Base-by-base conservation (phyloP, 2,888 invertebrate genomes). In the Silvanus unidentatus region DNA sequence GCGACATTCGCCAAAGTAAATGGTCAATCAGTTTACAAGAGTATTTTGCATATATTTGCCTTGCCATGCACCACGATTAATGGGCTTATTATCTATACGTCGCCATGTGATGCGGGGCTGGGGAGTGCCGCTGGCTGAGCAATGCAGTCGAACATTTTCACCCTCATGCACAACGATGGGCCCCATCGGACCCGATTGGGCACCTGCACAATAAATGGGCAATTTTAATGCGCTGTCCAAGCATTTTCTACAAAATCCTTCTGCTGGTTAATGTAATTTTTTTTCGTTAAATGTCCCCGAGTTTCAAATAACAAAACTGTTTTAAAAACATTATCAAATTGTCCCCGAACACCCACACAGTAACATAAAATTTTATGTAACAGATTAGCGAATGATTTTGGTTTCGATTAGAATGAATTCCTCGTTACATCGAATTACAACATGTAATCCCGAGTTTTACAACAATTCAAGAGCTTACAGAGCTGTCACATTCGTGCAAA, bases 71-170 rank as follows among this genome's bases (percentile, higher is more conserved):
- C 84, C 82, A 44, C 79, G 69, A 44, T 77, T 76, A 51, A 86
- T 84, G 12, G 80, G 75, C 30, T 74, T 73, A 36, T 74, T 84
- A 66, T 83, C 82, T 36, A 76, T 73, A 58, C 80, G 77, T 42
- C 78, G 75, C 93, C 93, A 94, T 57, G 86, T 86, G 27, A 92
- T 81, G 8, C 77, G 73, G 0, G 94, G 92, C 40, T 74, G 74
- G 0, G 93, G 93, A 32, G 78, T 77, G 2, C 93, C 93, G 53
- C 81, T 81, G 0, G 89, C 86, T 16, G 82, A 82, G 66, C 93
- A 94, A 55, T 82, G 81, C 62, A 94, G 75, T n/a, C 87, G 80
- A 37, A 93, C 77, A 40, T 89, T 86, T 47, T 86, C 86, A 0
- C 86, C 84, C 71, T 93, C 93, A 27, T 81, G 77, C 1, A 90